Conservation (phyloP, 2,113 vertebrate genomes). For the Octodon degus region DNA sequence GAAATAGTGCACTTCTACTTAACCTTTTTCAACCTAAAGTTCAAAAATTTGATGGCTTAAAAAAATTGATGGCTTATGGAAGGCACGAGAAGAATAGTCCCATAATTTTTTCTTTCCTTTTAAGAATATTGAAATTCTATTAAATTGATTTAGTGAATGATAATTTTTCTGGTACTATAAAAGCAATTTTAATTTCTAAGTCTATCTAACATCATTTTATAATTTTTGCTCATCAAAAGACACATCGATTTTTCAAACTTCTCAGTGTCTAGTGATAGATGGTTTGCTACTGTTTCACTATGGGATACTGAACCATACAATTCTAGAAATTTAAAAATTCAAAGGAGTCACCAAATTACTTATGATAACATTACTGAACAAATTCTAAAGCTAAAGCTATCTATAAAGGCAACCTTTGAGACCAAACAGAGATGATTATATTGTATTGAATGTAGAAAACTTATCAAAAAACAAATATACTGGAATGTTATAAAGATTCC, state of each 20-base stretch:
- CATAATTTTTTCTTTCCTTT: slow-evolving; percentile 44
- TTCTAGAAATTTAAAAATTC: slow-evolving; percentile 28
- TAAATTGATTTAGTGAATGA: slow-evolving; percentile 61
- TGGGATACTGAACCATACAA: slow-evolving; percentile 54
- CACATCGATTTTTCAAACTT: slow-evolving; percentile 35
- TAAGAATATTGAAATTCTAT: slow-evolving; percentile 67
- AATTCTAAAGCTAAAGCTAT: slow-evolving; percentile 14
- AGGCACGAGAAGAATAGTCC: slow-evolving; percentile 25
- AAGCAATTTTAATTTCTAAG: slow-evolving; percentile 70
- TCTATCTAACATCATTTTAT: not conserved
- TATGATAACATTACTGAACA: slow-evolving; percentile 5
- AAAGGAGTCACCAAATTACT: slow-evolving; percentile 48
- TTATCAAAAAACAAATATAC: slow-evolving; percentile 13
- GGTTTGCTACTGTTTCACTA: not conserved
- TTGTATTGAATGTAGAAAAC: not conserved
- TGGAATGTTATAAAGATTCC: not conserved
- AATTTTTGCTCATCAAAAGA: slow-evolving; percentile 50
- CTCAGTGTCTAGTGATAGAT: not conserved
- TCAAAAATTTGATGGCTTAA: slow-evolving; percentile 46
- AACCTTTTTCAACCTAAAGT: not conserved
- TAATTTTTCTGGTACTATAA: slow-evolving; percentile 39
- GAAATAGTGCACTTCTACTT: not conserved
- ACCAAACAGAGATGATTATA: not conserved
- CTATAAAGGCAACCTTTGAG: slow-evolving; percentile 14
- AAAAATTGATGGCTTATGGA: slow-evolving; percentile 33